Base-by-base conservation (phyloP, 2,888 invertebrate genomes). In the Caenorhabditis wallacei region DNA sequence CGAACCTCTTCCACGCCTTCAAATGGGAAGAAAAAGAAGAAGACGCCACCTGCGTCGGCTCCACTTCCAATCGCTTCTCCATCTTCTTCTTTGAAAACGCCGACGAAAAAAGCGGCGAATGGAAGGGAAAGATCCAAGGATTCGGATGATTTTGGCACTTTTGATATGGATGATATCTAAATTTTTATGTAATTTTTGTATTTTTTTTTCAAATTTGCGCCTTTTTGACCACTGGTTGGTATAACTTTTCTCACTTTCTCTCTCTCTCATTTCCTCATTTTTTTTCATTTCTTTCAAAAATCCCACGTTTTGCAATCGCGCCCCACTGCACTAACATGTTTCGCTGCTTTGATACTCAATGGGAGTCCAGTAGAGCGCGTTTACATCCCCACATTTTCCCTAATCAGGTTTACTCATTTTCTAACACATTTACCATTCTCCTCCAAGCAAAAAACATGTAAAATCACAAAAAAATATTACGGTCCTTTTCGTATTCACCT, bases 221-320 rank as follows among this genome's bases (percentile, higher is more conserved):
- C 24, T n/a, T 24, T 69, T 76, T 76, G 76, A 54, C 76, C 76
- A 76, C 76, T 76, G 76, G 76, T 43, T 76, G 76, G 76, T 76
- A 64, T 18, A 43, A 26, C n/a, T n/a, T 63, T 59, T 76, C 57
- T 71, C 71, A 71, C 61, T 66, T 66, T 35, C 20, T 40, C 53
- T 30, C 37, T 48, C 26, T 40, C 72, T 53, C 43, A 72, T 61
- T 72, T 61, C 72, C 72, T 72, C 16, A 40, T 40, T 40, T 40
- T 40, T 11, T 40, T 13, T 40, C 3, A 30, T 30, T 30, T 30
- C 30, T 30, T 30, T 30, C 30, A 30, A 30, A 30, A 30, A 30
- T 30, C 30, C 30, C 30, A n/a, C n/a, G n/a, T n/a, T n/a, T n/a
- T 8, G 30, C 8, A 30, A 30, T 30, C 8, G 30, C 30, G 4